These are phyloP conservation scores for Tympanuchus pallidicinctus DNA, from an alignment of 2,113 vertebrate genomes.

Conservation along the genomic window DNA sequence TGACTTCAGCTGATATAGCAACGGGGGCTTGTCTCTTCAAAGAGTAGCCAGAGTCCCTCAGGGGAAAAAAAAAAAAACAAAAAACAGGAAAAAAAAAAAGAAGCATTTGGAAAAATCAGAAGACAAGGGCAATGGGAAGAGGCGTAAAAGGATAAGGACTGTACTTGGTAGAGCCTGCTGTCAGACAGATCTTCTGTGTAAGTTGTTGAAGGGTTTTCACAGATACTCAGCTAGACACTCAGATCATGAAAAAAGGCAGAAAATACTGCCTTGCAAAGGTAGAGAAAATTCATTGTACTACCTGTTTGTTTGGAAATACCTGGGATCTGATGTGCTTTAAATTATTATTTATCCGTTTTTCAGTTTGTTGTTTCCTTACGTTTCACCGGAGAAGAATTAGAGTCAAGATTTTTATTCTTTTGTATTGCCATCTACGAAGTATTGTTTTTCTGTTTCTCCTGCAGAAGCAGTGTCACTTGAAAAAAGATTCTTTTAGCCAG, in stretches of 20 bases:
- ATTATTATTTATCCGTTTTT: not conserved
- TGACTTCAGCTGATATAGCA: not conserved
- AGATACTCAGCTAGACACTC: not conserved
- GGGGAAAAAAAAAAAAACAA: not conserved
- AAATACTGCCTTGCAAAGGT: not conserved
- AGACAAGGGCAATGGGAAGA: not conserved
- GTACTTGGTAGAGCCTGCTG: not conserved
- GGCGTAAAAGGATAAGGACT: not conserved
- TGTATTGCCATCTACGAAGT: not conserved
- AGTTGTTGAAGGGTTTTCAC: not conserved
- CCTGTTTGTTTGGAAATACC: not conserved
- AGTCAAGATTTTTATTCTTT: not conserved
- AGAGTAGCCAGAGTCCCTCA: not conserved
- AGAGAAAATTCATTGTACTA: not conserved
- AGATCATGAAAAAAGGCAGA: not conserved
- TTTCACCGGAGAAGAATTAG: not conserved
- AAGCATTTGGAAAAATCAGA: not conserved
- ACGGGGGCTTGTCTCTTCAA: not conserved
- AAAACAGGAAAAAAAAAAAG: accelerated
- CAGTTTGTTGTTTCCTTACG: not conserved
- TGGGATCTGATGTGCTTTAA: not conserved
- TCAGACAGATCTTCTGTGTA: not conserved
- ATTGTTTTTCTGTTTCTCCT: not conserved
- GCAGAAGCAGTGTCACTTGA: not conserved
- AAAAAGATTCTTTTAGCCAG: not conserved